phyloP scores from a whole-genome alignment of 2,888 invertebrate species.

The Piscicola geometra region DNA sequence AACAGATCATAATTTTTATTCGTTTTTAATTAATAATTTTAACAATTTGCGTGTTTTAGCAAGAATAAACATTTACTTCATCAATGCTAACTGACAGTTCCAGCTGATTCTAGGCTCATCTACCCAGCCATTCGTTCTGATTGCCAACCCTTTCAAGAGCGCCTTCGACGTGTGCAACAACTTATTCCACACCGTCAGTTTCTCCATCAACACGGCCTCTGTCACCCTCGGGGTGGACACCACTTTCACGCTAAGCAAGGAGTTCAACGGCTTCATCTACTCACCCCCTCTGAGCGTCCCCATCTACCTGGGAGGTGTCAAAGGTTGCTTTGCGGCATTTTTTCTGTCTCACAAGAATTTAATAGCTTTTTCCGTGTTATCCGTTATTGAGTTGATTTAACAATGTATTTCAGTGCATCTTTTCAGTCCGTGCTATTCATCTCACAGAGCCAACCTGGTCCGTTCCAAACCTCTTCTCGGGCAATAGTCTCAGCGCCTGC shows the following conservation, averaged over 20 bases:
- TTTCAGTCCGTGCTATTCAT: not conserved
- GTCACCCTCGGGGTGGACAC: conserved; percentile 32
- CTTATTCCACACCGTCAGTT: conserved; percentile 29
- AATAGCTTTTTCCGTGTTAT: not conserved
- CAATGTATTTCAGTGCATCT: not conserved
- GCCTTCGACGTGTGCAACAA: conserved; percentile 38
- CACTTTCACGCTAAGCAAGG: not conserved
- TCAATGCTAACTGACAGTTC: conserved; percentile 24
- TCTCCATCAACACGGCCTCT: conserved; percentile 17
- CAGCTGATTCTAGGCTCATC: conserved; percentile 30
- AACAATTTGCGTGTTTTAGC: not conserved
- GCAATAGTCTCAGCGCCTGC: conserved; percentile 36
- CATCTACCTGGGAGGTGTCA: conserved; percentile 36
- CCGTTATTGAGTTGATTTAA: too few species aligned
- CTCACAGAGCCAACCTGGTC: conserved; percentile 36
- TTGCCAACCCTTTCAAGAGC: conserved; percentile 29
- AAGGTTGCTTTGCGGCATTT: conserved; percentile 2
- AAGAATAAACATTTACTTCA: not conserved
- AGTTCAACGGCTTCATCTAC: conserved; percentile 29
- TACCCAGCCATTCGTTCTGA: conserved; percentile 24
- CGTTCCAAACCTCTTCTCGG: conserved; percentile 32
- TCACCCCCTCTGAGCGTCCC: conserved; percentile 32
- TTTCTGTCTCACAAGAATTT: not conserved
- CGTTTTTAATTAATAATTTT: not conserved
- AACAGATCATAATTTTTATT: not conserved